A percentile compares a stretch with the other conserved stretches of the same genome.
These are phyloP conservation scores for Montipora foliosa DNA, from an alignment of 64 coral and sea anemone genomes.

Conservation along the genomic window DNA sequence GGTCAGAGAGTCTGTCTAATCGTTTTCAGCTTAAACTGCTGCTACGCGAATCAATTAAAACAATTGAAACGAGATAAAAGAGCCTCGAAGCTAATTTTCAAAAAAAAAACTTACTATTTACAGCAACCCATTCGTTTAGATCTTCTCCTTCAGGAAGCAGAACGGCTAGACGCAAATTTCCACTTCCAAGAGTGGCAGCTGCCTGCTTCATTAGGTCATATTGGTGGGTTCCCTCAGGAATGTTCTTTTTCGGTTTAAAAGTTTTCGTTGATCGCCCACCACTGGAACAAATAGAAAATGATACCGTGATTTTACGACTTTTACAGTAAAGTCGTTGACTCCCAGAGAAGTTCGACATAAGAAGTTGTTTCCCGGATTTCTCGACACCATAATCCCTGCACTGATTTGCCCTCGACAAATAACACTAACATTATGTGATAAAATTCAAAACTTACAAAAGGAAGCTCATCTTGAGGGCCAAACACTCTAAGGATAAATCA, in stretches of 20 bases:
- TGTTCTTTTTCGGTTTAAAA: slow-evolving; percentile 99
- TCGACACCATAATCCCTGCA: background rate
- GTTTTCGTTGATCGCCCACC: slow-evolving; percentile 97
- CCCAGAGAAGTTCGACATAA: slow-evolving; percentile 7
- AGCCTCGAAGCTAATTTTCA: background rate
- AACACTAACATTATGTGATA: background rate
- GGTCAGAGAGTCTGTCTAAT: background rate
- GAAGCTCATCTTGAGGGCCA: slow-evolving; percentile 75
- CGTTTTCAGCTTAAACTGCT: background rate
- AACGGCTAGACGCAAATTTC: slow-evolving; percentile 91
- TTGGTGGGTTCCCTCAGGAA: slow-evolving; percentile 98
- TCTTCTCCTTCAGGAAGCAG: slow-evolving; percentile 98
- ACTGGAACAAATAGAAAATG: slow-evolving; percentile 71
- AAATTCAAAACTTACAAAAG: slow-evolving; percentile 68
- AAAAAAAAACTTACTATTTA: slow-evolving; percentile 82
- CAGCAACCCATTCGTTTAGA: slow-evolving; percentile 99
- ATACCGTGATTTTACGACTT: slow-evolving; percentile 7
- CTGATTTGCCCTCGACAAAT: background rate
- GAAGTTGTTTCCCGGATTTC: slow-evolving; percentile 4
- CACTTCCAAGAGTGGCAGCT: slow-evolving; percentile 94
- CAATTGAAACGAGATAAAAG: background rate
- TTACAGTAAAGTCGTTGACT: background rate
- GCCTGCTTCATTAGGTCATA: slow-evolving; percentile 99
- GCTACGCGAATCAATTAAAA: background rate
- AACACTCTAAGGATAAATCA: background rate